phyloP scores from a whole-genome alignment of 2,888 invertebrate genomes.

The Lapara coniferarum region DNA sequence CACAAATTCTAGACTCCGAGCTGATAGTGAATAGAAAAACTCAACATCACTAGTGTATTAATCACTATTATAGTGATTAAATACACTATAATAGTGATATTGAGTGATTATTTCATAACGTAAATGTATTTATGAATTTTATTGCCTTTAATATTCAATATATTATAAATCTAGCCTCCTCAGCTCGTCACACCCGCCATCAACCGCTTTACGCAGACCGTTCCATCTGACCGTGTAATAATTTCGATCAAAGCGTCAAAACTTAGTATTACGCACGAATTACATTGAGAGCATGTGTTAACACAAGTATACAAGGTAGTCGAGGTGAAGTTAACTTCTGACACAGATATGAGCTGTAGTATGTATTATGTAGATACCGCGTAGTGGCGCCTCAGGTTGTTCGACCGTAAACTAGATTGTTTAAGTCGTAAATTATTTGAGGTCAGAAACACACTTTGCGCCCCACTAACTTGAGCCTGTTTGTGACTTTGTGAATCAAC shows the following conservation, averaged over 20 bases:
- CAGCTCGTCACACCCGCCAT: background rate
- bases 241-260: conserved; percentile 52
- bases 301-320: conserved; percentile 50
- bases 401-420: conserved; percentile 66
- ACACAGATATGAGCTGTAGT: conserved; percentile 64
- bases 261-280: conserved; percentile 67
- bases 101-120: too few species aligned
- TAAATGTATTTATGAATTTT: too few species aligned
- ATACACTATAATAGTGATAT: too few species aligned
- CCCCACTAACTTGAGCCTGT: conserved; percentile 62
- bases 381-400: conserved; percentile 52
- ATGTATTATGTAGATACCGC: conserved; percentile 59
- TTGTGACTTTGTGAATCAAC: conserved; percentile 63
- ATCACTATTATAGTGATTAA: too few species aligned
- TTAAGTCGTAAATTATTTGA: conserved; percentile 74
- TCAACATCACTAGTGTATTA: too few species aligned
- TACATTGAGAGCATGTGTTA: conserved; percentile 61
- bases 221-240: conserved; percentile 48
- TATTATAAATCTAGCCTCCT: background rate
- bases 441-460: conserved; percentile 65
- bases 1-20: too few species aligned
- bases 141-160: background rate
- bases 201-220: conserved; percentile 26
- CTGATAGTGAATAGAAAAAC: too few species aligned
- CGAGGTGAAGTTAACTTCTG: conserved; percentile 62